These are phyloP conservation scores for Chloropsis cyanopogon DNA, from an alignment of 2,113 vertebrate species.

Conservation along the genomic window DNA sequence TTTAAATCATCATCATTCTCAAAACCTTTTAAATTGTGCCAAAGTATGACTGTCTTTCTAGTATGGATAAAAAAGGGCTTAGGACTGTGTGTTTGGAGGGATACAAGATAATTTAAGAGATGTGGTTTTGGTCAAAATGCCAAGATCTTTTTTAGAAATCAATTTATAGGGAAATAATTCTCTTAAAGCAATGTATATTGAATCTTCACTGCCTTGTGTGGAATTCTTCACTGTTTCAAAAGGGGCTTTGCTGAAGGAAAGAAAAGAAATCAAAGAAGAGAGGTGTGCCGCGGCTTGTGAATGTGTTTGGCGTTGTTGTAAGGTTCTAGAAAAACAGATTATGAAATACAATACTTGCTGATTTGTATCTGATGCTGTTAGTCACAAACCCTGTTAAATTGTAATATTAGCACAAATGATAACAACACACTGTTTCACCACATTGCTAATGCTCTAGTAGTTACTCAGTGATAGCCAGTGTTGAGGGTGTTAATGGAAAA, in stretches of 20 bases:
- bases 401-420: not conserved
- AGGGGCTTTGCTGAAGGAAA: not conserved
- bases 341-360: not conserved
- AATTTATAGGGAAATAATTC: conserved; percentile 57
- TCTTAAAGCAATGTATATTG: conserved; percentile 10
- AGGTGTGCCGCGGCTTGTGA: not conserved
- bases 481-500: not conserved
- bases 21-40: conserved; percentile 59
- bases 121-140: conserved; percentile 44
- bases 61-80: conserved; percentile 44
- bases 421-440: not conserved
- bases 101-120: conserved; percentile 48
- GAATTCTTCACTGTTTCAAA: conserved; percentile 12
- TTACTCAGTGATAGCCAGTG: not conserved
- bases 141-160: conserved; percentile 43
- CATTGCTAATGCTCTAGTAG: not conserved
- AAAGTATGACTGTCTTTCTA: conserved; percentile 29
- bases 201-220: conserved; percentile 14
- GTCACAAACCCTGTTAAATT: not conserved
- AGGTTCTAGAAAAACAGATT: not conserved
- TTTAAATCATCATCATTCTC: conserved; percentile 44
- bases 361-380: not conserved
- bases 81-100: conserved; percentile 19
- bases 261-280: not conserved
- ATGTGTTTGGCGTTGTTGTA: not conserved